Evolutionary conservation across 2,113 vertebrate genomes (phyloP), one percentile per base, ranked within the genome.

Genomic region (Neomonachus schauinslandi): DNA sequence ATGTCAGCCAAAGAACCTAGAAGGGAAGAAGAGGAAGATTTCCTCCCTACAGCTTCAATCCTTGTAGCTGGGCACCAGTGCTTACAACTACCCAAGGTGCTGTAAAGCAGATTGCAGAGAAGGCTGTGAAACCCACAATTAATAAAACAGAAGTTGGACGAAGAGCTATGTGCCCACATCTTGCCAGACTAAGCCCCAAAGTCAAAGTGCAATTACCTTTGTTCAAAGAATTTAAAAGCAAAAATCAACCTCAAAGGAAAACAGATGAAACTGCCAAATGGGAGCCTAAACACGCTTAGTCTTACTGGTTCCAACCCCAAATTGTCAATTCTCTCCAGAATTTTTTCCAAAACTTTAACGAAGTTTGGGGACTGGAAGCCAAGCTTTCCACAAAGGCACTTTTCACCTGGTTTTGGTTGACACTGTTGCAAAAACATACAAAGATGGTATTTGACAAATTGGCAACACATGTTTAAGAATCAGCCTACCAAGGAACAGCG

Each of bases 201-300:
- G 26, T 57, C 65, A 69, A 74, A 26, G 16, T 63, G 31, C 26
- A 31, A 83, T 65, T 65, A 79, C 63, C 46, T 91, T 39, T 63
- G 65, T 63, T 89, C 85, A 65, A 89, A 97, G 53, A 87, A 91
- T 87, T 87, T 87, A 72, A 96, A 83, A 74, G 85, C 46, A 91
- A 91, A 95, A 90, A 59, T 57, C 82, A 80, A 90, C 49, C 53
- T 92, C 28, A 83, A 36, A 65, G 69, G 11, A 81, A 95, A 77
- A 77, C 6, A 53, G 36, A 49, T 74, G 6, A 59, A 96, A 79
- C 31, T 65, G 81, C 69, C 80, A 46, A 79, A 51, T 9, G 42
- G 21, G 5, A 46, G 28, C 74, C 83, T 61, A 26, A 77, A 59
- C 19, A 96, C 26, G 42, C 19, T 22, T 6, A 14, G 24, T 57